Percentiles rank a stretch among this genome's conserved stretches.
Conservation (phyloP, 2,888 invertebrate species). For the Caenorhabditis virilis region DNA sequence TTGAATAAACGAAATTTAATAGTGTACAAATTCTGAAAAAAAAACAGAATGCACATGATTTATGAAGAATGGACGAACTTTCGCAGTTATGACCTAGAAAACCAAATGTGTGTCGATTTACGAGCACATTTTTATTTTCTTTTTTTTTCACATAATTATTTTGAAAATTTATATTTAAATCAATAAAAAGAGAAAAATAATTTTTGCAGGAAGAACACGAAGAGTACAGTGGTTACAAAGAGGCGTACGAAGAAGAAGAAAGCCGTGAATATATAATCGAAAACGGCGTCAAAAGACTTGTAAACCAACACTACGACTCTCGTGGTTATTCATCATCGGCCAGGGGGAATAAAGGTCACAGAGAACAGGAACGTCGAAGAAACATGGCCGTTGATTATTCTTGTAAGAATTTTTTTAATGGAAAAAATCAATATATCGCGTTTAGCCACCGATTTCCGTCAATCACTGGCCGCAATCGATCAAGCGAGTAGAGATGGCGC, state of each 20-base stretch:
- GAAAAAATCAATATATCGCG: not conserved
- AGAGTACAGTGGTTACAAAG: slow-evolving; percentile 39
- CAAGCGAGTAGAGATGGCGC: slow-evolving; percentile 59
- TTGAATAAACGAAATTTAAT: too few species aligned
- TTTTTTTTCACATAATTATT: too few species aligned
- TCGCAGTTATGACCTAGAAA: too few species aligned
- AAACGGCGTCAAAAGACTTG: slow-evolving; percentile 37
- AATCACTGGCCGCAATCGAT: slow-evolving; percentile 64
- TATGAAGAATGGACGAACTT: too few species aligned
- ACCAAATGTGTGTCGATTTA: too few species aligned
- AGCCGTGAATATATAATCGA: slow-evolving; percentile 41
- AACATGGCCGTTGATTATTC: slow-evolving; percentile 59
- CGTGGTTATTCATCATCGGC: slow-evolving; percentile 22
- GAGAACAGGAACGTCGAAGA: slow-evolving; percentile 25
- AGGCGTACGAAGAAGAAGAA: slow-evolving; percentile 47
- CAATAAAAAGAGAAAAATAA: too few species aligned
- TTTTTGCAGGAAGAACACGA: slow-evolving; percentile 39
- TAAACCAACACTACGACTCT: slow-evolving; percentile 40
- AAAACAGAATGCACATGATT: too few species aligned
- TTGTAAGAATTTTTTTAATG: slow-evolving; percentile 15
- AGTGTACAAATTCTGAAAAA: too few species aligned
- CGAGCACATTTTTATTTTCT: too few species aligned
- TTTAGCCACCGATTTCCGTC: slow-evolving; percentile 61
- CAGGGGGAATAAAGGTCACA: slow-evolving; percentile 24
- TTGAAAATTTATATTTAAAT: too few species aligned